Conservation (phyloP, 1,140 invertebrate genomes). For the Dreissena polymorpha region DNA sequence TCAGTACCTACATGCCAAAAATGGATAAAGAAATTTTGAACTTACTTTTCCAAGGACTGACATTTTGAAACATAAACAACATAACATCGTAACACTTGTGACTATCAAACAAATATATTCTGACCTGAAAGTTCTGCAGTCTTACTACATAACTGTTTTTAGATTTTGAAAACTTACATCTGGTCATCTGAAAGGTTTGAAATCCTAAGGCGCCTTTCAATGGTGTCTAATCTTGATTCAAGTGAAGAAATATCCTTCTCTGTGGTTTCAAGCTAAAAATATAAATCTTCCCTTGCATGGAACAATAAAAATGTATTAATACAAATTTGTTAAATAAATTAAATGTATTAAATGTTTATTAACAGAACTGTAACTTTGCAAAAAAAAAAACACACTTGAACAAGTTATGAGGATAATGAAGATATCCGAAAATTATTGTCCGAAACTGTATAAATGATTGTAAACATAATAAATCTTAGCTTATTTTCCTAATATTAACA, state of each 20-base stretch:
- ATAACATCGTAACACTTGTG: background rate
- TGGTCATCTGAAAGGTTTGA: constrained; percentile 16
- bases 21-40: background rate
- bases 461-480: background rate
- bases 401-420: background rate
- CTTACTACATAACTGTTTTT: too few relatives aligned
- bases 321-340: background rate
- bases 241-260: constrained; percentile 17
- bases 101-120: background rate
- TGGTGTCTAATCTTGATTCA: constrained; percentile 28
- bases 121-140: background rate
- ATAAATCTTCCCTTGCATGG: background rate
- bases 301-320: background rate
- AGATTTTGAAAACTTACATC: constrained; percentile 5
- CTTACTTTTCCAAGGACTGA: background rate
- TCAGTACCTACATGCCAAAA: background rate
- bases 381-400: too few relatives aligned
- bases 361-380: background rate
- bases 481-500: background rate
- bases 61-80: background rate
- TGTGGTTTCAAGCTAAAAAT: constrained; percentile 32
- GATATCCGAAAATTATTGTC: constrained; percentile 3
- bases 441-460: background rate
- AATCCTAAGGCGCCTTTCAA: constrained; percentile 25
- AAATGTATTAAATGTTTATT: background rate